Evolutionary conservation across 2,888 invertebrate genomes (phyloP), one percentile per base, ranked within the genome.

Genomic region (Cosmopolites sordidus): DNA sequence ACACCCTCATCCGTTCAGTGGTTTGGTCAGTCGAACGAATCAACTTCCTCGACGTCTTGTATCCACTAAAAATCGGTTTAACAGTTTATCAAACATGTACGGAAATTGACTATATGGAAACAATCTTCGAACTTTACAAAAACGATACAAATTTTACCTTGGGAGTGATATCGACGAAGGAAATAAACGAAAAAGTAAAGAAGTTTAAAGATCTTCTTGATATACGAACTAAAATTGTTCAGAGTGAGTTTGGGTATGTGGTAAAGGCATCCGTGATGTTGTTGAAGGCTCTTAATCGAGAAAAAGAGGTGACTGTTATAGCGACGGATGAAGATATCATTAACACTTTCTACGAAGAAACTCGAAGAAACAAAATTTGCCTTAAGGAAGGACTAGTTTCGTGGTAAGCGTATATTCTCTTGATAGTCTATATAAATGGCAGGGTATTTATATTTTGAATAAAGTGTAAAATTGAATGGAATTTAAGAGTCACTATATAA

Each of bases 11-110:
- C 56, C 60, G 68, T 47, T 64, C 71, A 1, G 69, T 71, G 1
- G 60, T 67, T 43, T 74, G 73, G 73, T 66, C 65, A 1, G 57
- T 60, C 1, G 62, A 73, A 42, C 63, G 71, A 16, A 30, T 73
- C 4, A 72, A 73, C 53, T 62, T 60, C 42, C 58, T 73, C 17
- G 61, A 69, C 49, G 48, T 60, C 8, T 47, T 65, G 5, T 38
- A 59, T 8, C 65, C 65, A 2, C 44, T 70, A 4, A 63, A 59
- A 37, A 41, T 72, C 1, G 72, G 70, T 8, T 16, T 73, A 2
- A 48, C 59, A 4, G 61, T 72, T 4, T 68, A 65, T 55, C 63
- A 68, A 47, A 60, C 65, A n/a, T 71, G 72, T 48, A 60, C 60
- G 1, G 65, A 67, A 27, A 1, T 43, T 2, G 70, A 73, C 16